Base-by-base conservation (phyloP, 2,113 vertebrate genomes). In the Cynocephalus volans region DNA sequence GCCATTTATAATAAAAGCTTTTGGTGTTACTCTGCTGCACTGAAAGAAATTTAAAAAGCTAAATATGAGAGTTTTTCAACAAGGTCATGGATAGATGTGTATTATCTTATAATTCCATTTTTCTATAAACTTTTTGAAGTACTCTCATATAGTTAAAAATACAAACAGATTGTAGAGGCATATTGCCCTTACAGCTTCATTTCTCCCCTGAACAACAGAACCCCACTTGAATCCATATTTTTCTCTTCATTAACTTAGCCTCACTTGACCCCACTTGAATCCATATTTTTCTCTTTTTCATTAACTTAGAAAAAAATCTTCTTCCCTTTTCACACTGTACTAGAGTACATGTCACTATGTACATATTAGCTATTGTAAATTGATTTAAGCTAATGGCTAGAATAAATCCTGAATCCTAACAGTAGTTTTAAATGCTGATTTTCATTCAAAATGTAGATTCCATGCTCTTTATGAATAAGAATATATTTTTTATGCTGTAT, bases 201-300 rank as follows among this genome's bases (percentile, higher is more conserved):
- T 54, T 69, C n/a, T 76, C 2, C 56, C 50, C 21, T 21, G 15
- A 1, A 21, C 2, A 62, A 11, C 0, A 64, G 62, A 73, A 93
- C 5, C 17, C 24, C 31, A 33, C 18, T n/a, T 48, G 18, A 84
- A 85, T 7, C 18, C 10, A 45, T 67, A n/a, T 31, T 12, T 76
- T 50, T 64, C 72, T 12, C 48, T 73, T 50, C 5, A 90, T 75
- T 86, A 85, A 91, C 50, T 84, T 94, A 84, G 36, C n/a, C n/a
- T n/a, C n/a, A n/a, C n/a, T n/a, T n/a, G n/a, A 41, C 5, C 17
- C 24, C 31, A 31, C 18, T n/a, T 48, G 18, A 84, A 85, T 7
- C 18, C 9, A 45, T 67, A n/a, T 31, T 12, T 81, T 50, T 64
- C 72, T 12, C 48, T 18, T 86, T 77, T 73, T 50, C 5, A 90